Evolutionary conservation across 2,888 invertebrate genomes (phyloP).

Genomic region (Parasteatoda lunata): DNA sequence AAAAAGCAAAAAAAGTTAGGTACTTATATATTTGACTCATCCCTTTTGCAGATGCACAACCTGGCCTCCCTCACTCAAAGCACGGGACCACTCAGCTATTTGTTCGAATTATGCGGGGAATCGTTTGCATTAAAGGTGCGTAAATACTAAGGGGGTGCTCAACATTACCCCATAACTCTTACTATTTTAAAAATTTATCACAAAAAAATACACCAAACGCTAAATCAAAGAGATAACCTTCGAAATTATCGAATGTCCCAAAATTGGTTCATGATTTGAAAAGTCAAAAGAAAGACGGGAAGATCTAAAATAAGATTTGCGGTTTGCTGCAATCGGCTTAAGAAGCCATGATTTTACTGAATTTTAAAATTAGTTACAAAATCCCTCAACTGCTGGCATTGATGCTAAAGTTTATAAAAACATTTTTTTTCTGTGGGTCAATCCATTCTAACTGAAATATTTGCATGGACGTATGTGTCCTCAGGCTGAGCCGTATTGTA

Average conservation of each 20-base stretch:
- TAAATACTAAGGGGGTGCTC: constrained; percentile 33
- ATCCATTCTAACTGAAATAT: no score
- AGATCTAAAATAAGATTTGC: no score
- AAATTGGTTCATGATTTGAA: no score
- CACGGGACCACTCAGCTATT: constrained; percentile 69
- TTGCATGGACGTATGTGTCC: no score
- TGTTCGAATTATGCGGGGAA: constrained; percentile 70
- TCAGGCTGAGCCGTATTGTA: no score
- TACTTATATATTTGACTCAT: constrained; percentile 30
- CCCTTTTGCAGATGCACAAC: constrained; percentile 70
- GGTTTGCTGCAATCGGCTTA: no score
- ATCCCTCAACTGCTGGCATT: no score
- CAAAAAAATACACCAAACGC: not conserved
- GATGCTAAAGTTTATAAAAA: no score
- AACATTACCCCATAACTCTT: constrained; percentile 4
- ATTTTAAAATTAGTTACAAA: no score
- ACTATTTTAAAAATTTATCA: constrained; percentile 1
- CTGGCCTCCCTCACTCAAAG: constrained; percentile 70
- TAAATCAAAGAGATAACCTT: constrained; percentile 24
- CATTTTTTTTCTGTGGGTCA: no score
- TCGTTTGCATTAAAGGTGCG: constrained; percentile 69
- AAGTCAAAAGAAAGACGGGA: no score
- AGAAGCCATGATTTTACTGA: no score
- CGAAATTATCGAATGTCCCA: not conserved
- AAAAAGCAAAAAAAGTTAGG: not conserved